Evolutionary conservation across 2,888 invertebrate species (phyloP).

Genomic region (Drosophila niveifrons): DNA sequence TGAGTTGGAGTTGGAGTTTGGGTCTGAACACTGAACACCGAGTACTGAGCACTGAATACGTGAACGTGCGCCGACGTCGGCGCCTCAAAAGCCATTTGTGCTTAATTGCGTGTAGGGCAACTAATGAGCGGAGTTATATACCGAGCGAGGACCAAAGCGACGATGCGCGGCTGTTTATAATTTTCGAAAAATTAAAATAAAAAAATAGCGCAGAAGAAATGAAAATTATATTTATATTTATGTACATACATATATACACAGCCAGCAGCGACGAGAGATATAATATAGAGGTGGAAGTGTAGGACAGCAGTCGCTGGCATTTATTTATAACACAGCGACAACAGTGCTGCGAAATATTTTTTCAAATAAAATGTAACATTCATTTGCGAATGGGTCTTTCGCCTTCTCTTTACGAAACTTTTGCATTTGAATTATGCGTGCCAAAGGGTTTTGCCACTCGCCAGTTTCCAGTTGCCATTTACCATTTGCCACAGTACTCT

Average conservation of each 20-base stretch:
- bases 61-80: conserved; percentile 58
- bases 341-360: conserved; percentile 41
- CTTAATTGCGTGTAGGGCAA: conserved; percentile 85
- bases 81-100: conserved; percentile 83
- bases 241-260: conserved; percentile 21
- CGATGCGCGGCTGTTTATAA: conserved; percentile 63
- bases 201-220: conserved; percentile 24
- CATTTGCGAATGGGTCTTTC: conserved; percentile 61
- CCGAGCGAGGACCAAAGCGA: conserved; percentile 44
- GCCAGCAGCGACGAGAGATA: conserved; percentile 8
- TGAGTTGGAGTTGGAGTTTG: conserved; percentile 4
- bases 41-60: conserved; percentile 20
- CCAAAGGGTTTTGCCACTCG: conserved; percentile 64
- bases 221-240: conserved; percentile 31
- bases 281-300: conserved; percentile 38
- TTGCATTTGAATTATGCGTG: conserved; percentile 75
- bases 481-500: conserved; percentile 23
- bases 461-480: conserved; percentile 43
- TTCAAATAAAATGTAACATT: conserved; percentile 75
- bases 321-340: conserved; percentile 56
- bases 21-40: neutral
- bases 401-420: conserved; percentile 49
- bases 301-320: conserved; percentile 47
- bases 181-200: conserved; percentile 45
- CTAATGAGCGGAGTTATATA: conserved; percentile 81